Percentiles rank a stretch among this genome's conserved stretches.
Evolutionary conservation across 1,140 invertebrate species (phyloP).

Genomic region (Spodoptera litura): DNA sequence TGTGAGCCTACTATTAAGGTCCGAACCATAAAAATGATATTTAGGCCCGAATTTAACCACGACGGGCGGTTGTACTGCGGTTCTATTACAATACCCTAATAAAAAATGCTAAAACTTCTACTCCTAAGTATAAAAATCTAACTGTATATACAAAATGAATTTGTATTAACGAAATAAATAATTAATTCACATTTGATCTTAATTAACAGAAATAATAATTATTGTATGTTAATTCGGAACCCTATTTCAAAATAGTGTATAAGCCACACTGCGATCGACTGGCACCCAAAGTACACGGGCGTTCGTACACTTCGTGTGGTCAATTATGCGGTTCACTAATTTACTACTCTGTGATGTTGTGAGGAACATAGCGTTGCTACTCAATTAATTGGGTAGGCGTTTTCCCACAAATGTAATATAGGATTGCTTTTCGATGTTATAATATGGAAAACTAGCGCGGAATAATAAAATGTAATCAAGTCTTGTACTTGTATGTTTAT

Average conservation of each 20-base stretch:
- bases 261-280: conserved; percentile 27
- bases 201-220: too few species aligned
- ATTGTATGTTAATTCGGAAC: conserved; percentile 6
- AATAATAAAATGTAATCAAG: background rate
- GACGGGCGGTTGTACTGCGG: background rate
- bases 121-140: too few species aligned
- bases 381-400: conserved; percentile 26
- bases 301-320: conserved; percentile 4
- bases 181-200: too few species aligned
- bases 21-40: background rate
- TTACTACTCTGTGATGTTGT: conserved; percentile 17
- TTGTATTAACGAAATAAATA: too few species aligned
- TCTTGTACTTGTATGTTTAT: background rate
- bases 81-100: background rate
- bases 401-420: conserved; percentile 11
- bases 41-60: background rate
- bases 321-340: conserved; percentile 33
- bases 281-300: background rate
- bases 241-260: background rate
- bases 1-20: background rate
- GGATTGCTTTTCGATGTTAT: conserved; percentile 4
- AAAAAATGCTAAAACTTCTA: background rate
- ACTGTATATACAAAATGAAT: too few species aligned
- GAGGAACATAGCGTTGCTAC: background rate
- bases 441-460: conserved; percentile 5